Conservation (phyloP, 1,140 invertebrate genomes). For the Drosophila kohkoa region DNA sequence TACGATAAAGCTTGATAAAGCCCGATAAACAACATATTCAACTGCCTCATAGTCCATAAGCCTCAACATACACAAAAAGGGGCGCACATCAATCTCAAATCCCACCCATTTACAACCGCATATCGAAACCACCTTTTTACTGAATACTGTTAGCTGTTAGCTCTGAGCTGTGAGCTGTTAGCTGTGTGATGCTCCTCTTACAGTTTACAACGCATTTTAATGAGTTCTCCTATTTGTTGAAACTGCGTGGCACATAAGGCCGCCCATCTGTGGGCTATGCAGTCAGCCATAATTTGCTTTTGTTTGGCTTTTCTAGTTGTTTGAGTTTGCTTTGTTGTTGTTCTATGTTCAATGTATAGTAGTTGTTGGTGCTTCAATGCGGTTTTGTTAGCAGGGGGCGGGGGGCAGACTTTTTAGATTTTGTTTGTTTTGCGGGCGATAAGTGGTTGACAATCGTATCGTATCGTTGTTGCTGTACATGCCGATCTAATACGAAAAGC, state of each 20-base stretch:
- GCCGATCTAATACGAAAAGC: conserved; percentile 15
- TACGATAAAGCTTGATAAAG: conserved; percentile 44
- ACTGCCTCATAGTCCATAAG: conserved; percentile 34
- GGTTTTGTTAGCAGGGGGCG: conserved; percentile 19
- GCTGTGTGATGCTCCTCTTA: conserved; percentile 13
- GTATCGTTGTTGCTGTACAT: conserved; percentile 30
- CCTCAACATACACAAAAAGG: conserved; percentile 26
- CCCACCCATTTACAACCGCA: conserved; percentile 16
- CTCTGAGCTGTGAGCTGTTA: neutral
- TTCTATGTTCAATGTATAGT: neutral
- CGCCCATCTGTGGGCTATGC: conserved; percentile 33
- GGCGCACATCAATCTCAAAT: conserved; percentile 38
- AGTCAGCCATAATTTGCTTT: conserved; percentile 48
- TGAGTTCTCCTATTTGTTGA: conserved; percentile 42
- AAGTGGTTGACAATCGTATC: conserved; percentile 67
- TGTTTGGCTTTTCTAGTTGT: conserved; percentile 50
- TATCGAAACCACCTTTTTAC: conserved; percentile 38
- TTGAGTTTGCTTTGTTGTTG: conserved; percentile 32
- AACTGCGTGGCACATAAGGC: conserved; percentile 11
- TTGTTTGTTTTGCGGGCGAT: conserved; percentile 75
- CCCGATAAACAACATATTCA: conserved; percentile 47
- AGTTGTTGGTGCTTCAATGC: conserved; percentile 19
- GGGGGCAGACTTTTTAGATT: conserved; percentile 62
- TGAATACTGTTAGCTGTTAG: neutral
- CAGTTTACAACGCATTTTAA: conserved; percentile 50